Evolutionary conservation across 2,797 vertebrate species (phyloP).

Genomic region (Thaleichthys pacificus): DNA sequence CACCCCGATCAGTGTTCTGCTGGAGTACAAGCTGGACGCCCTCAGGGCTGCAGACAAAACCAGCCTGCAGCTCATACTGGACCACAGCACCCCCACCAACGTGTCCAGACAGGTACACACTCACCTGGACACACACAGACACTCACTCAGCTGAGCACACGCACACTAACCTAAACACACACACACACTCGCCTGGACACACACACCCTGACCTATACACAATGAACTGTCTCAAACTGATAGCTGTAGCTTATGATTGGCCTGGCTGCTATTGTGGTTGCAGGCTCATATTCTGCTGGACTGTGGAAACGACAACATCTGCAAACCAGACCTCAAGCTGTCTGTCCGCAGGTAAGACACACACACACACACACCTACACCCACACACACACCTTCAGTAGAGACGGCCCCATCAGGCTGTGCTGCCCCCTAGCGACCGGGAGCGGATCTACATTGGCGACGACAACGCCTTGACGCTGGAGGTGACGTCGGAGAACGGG

Average conservation of each 20-base stretch:
- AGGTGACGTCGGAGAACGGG: conserved; percentile 75
- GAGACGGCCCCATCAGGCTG: not conserved
- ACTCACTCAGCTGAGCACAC: no score
- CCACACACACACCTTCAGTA: not conserved
- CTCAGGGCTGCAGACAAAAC: not conserved
- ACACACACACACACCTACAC: no score
- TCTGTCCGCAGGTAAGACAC: conserved; percentile 68
- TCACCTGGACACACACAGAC: no score
- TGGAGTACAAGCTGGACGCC: not conserved
- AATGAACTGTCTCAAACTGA: no score
- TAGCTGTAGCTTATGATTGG: no score
- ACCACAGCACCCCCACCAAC: not conserved
- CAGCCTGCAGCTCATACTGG: not conserved
- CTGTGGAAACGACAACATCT: conserved; percentile 82
- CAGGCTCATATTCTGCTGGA: conserved; percentile 82
- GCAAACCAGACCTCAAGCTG: conserved; percentile 78
- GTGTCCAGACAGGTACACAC: conserved; percentile 5
- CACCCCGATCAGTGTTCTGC: not conserved
- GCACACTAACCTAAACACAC: no score
- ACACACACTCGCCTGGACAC: not conserved
- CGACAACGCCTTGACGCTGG: conserved; percentile 77
- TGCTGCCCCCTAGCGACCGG: conserved; percentile 68
- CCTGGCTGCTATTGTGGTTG: not conserved
- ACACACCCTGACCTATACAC: not conserved
- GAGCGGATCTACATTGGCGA: conserved; percentile 82